Base-by-base conservation (phyloP, 2,113 vertebrate genomes). In the Salvelinus sp. region DNA sequence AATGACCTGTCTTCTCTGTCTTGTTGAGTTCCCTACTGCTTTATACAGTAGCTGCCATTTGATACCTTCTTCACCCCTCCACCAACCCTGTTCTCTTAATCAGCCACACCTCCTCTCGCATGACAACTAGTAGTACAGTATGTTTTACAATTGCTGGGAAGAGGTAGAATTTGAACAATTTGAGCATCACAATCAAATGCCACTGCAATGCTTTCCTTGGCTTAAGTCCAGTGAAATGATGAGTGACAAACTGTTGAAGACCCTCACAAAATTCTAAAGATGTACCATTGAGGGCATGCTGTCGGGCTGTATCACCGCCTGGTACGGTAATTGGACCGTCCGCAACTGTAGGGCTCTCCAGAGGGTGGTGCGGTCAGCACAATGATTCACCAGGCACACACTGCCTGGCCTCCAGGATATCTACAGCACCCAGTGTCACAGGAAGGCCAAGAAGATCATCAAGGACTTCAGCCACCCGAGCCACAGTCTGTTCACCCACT, bases 101-200 rank as follows among this genome's bases (percentile, higher is more conserved):
- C 18, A 62, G 77, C 72, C 79, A 75, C 85, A 48, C 90, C 83
- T 76, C 81, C 72, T 83, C 14, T 3, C 4, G n/a, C 58, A 62
- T 62, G 18, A 22, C 20, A 62, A 22, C 72, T 76, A 54, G 75
- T n/a, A 62, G 33, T 54, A n/a, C 80, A 75, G 60, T 69, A 44
- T 71, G 7, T 38, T 20, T 28, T 12, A 0, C 1, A 10, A 13
- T 70, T 48, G 47, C 63, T 66, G 63, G 48, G 70, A 44, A 63
- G 3, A 74, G 20, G 28, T 69, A 73, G 38, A 44, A 44, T 44
- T 44, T 44, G 38, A 44, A 44, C 38, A 12, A 9, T 9, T 9
- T 44, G 38, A 44, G 9, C 38, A 10, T 25, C 81, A 75, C 67
- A 71, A 44, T 71, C 9, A 68, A 62, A 10, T 33, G 20, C 58